Evolutionary conservation across 2,113 vertebrate genomes (phyloP), one percentile per base, ranked within the genome.

Genomic region (Dromaius novaehollandiae): DNA sequence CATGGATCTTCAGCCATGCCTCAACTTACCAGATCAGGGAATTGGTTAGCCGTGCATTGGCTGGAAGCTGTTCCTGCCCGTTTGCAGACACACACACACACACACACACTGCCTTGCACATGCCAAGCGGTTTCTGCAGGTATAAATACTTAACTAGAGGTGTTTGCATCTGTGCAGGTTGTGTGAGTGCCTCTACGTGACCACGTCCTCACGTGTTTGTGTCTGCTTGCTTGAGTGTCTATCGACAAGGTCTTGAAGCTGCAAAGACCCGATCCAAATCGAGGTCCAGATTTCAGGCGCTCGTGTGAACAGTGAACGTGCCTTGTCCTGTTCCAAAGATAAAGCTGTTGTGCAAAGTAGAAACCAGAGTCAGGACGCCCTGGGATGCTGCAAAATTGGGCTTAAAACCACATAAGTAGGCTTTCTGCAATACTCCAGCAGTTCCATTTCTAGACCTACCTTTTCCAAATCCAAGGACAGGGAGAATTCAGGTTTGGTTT

Each of bases 381-480:
- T 1, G 21, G 61, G n/a, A 9, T n/a, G 85, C 85, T 46, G 13
- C 75, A 73, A 74, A 82, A 32, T 16, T 3, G 4, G 51, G 60
- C 69, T 75, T 7, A 63, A 84, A 88, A 90, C 15, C 66, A 26
- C 6, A 19, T 50, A 9, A 48, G 51, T 2, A 0, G 34, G n/a
- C 7, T 28, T 40, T 40, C 30, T 24, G 30, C 15, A 14, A 44
- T 50, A 21, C 22, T n/a, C 19, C 68, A 24, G 30, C 68, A 50
- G 20, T n/a, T 70, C 44, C 30, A 17, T 13, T 48, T 70, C 68
- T 13, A 21, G 44, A 48, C 44, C 12, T 20, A 46, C 60, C 55
- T 73, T 25, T 76, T 77, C 63, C 48, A 69, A 0, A 0, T 6
- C 7, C 42, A 0, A 2, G n/a, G 44, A 53, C 1, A 7, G 50